Evolutionary conservation across 2,888 invertebrate genomes (phyloP).

Genomic region (Sphecodes monilicornis): DNA sequence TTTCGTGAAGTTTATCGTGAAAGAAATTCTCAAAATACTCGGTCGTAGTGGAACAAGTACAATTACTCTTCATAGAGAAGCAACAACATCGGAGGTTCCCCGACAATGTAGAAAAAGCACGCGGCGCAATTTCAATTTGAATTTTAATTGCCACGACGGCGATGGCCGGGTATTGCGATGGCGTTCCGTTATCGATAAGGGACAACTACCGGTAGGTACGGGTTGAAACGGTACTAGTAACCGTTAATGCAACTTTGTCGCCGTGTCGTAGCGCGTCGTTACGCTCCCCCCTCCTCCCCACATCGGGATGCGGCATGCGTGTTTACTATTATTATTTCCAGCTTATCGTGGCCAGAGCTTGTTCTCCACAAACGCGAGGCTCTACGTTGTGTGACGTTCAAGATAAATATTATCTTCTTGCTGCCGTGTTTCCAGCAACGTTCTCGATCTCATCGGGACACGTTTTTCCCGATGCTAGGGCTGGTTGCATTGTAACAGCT

Average conservation of each 20-base stretch:
- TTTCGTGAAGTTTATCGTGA: neutral
- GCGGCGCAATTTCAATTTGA: neutral
- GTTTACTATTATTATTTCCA: constrained; percentile 56
- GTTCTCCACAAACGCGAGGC: constrained; percentile 10
- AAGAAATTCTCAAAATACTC: neutral
- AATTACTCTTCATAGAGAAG: neutral
- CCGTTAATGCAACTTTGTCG: constrained; percentile 45
- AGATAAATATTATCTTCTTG: constrained; percentile 43
- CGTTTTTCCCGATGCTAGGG: neutral
- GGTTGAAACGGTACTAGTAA: constrained; percentile 35
- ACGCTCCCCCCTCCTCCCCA: constrained; percentile 17
- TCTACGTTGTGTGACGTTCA: constrained; percentile 34
- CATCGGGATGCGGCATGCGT: constrained; percentile 38
- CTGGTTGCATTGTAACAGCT: neutral
- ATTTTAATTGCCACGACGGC: constrained; percentile 16
- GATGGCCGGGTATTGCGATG: neutral
- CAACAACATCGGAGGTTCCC: neutral
- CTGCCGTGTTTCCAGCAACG: neutral
- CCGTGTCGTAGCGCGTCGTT: constrained; percentile 23
- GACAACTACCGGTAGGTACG: constrained; percentile 9
- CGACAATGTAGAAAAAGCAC: neutral
- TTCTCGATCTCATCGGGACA: neutral
- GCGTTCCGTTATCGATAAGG: constrained; percentile 38
- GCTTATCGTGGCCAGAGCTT: constrained; percentile 39
- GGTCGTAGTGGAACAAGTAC: neutral